phyloP scores from a whole-genome alignment of 2,797 vertebrate species.

The Oreochromis grahami region DNA sequence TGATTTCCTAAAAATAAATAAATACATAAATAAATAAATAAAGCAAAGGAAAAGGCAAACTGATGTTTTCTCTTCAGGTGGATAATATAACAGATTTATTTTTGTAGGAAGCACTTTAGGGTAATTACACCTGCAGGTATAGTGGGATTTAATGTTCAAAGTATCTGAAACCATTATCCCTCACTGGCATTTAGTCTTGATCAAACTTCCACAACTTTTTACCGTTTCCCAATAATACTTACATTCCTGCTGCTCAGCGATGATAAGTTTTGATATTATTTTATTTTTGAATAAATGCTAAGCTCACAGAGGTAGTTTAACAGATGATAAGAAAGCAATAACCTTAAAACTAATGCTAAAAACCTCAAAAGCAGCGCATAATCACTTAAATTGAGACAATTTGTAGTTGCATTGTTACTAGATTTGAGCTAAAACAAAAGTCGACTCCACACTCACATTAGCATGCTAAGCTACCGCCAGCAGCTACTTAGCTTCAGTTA shows the following conservation, averaged over 20 bases:
- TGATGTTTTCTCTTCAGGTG: neutral
- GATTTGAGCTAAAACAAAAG: neutral
- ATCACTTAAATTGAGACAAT: neutral
- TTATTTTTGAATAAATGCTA: neutral
- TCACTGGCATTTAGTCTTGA: neutral
- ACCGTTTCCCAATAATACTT: neutral
- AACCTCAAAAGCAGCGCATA: neutral
- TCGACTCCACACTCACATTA: neutral
- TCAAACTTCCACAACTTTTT: neutral
- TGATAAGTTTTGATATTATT: neutral
- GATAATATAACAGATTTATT: neutral
- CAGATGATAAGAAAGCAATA: neutral
- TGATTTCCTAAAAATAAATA: neutral
- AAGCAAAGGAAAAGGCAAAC: neutral
- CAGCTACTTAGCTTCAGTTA: neutral
- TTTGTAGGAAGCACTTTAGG: conserved; percentile 13
- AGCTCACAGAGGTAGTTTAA: conserved; percentile 38
- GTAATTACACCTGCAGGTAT: neutral
- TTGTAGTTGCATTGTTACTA: neutral
- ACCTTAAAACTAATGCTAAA: neutral
- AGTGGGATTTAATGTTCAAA: neutral
- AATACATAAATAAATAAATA: neutral
- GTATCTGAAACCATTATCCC: neutral
- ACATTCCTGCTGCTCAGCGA: neutral
- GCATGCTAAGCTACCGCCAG: neutral